Evolutionary conservation across 2,113 vertebrate species (phyloP), one percentile per base, ranked within the genome.

Genomic region (Aramus guarauna): DNA sequence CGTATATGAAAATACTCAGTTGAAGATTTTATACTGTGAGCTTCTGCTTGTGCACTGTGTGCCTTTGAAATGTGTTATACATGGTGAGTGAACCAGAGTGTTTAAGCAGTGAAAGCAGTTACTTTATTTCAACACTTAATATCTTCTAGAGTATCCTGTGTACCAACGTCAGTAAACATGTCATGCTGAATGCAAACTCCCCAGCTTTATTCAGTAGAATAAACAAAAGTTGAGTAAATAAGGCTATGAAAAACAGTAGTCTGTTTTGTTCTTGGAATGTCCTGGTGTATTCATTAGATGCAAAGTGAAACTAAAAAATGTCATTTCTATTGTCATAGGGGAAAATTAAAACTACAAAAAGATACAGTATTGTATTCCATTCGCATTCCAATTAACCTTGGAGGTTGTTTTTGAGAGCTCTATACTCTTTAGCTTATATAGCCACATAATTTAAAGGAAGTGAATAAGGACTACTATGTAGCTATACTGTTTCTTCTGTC

Each of bases 11-110:
- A 83, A 87, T 60, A 29, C 16, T 45, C n/a, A 34, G 15, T 67
- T 81, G 73, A 92, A 90, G 90, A 96, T 52, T 95, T 88, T 96
- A 81, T 92, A 96, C 74, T 73, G 23, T 88, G 88, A 92, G 53
- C 58, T 94, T 82, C 41, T 83, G 74, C 81, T 91, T 82, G 63
- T 89, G 60, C 27, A 5, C 24, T 78, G 39, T 41, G 36, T 66
- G 68, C 82, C 15, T 94, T 86, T 93, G 92, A 91, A 95, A 96
- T 62, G 34, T 68, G 37, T 83, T 91, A 37, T 53, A 83, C 30
- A 13, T 80, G 52, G 81, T 15, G 91, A 93, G 63, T 76, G 63
- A 86, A 90, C 48, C 75, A 73, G 81, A 62, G 63, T 79, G 34
- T 36, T 94, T 88, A 81, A 93, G n/a, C 56, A 90, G 16, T 43